Conservation (phyloP, 2,888 invertebrate species). For the Lathronympha strigana region DNA sequence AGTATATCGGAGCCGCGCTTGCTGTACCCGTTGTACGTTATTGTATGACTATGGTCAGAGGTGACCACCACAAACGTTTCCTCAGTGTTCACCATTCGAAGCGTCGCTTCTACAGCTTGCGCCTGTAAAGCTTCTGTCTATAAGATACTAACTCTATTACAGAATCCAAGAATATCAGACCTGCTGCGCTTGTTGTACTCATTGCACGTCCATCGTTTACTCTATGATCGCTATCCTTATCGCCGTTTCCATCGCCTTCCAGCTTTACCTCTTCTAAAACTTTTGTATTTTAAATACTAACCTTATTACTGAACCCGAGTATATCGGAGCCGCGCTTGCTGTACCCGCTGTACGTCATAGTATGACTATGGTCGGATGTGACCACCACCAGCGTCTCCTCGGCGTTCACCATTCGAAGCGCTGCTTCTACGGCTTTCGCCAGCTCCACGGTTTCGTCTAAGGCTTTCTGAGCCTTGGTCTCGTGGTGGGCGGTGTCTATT, state of each 20-base stretch:
- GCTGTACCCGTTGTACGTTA: neutral
- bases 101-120: slow-evolving; percentile 85
- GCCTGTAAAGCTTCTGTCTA: slow-evolving; percentile 85
- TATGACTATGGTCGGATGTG: slow-evolving; percentile 92
- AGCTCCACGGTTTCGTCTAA: slow-evolving; percentile 92
- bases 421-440: slow-evolving; percentile 87
- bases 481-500: slow-evolving; percentile 90
- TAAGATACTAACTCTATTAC: no score
- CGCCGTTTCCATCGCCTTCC: no score
- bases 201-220: no score
- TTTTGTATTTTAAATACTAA: slow-evolving; percentile 43
- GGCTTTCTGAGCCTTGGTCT: slow-evolving; percentile 86
- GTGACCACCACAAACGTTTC: no score
- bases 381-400: slow-evolving; percentile 92
- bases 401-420: slow-evolving; percentile 83
- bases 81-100: neutral
- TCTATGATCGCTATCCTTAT: no score
- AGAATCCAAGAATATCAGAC: no score
- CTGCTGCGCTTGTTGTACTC: no score
- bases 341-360: slow-evolving; percentile 90
- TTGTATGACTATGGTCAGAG: neutral
- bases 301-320: slow-evolving; percentile 70
- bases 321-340: slow-evolving; percentile 83
- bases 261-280: no score
- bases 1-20: neutral